Evolutionary conservation across 1,140 invertebrate species (phyloP).

Genomic region (Charaxes varanes): DNA sequence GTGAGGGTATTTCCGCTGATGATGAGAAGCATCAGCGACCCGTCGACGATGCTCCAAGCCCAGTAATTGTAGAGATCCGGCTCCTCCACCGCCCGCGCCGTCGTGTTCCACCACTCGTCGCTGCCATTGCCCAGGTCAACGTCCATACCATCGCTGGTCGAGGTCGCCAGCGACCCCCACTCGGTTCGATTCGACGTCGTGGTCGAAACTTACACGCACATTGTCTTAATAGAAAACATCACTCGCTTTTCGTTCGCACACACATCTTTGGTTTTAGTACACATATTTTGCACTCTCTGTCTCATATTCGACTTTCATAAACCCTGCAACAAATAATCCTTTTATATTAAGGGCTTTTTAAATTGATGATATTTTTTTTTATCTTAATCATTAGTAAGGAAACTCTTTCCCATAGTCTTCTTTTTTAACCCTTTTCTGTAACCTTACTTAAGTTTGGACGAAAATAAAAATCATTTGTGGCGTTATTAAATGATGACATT

Average conservation of each 20-base stretch:
- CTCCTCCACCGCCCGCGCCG: conserved; percentile 28
- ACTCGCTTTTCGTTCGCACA: conserved; percentile 32
- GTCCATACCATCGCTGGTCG: conserved; percentile 70
- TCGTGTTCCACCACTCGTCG: conserved; percentile 44
- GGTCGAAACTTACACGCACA: conserved; percentile 47
- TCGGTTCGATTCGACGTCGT: conserved; percentile 56
- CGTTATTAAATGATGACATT: too few relatives aligned
- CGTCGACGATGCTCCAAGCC: conserved; percentile 78
- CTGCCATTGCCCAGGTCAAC: conserved; percentile 51
- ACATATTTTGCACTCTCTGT: conserved; percentile 27
- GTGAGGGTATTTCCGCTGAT: conserved; percentile 82
- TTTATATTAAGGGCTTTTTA: too few relatives aligned
- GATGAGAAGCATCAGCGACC: conserved; percentile 78
- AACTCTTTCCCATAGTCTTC: too few relatives aligned
- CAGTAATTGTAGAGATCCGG: conserved; percentile 63
- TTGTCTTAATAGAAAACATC: conserved; percentile 42
- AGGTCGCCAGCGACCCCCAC: conserved; percentile 57
- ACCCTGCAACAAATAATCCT: conserved; percentile 35
- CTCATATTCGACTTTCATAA: conserved; percentile 10
- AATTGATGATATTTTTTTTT: too few relatives aligned
- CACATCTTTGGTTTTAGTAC: conserved; percentile 25
- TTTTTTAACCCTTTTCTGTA: too few relatives aligned
- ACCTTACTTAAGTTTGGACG: too few relatives aligned
- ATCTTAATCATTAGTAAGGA: too few relatives aligned
- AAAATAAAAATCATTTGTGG: too few relatives aligned